Conservation (phyloP, 1,140 invertebrate genomes). For the Pissodes strobi region DNA sequence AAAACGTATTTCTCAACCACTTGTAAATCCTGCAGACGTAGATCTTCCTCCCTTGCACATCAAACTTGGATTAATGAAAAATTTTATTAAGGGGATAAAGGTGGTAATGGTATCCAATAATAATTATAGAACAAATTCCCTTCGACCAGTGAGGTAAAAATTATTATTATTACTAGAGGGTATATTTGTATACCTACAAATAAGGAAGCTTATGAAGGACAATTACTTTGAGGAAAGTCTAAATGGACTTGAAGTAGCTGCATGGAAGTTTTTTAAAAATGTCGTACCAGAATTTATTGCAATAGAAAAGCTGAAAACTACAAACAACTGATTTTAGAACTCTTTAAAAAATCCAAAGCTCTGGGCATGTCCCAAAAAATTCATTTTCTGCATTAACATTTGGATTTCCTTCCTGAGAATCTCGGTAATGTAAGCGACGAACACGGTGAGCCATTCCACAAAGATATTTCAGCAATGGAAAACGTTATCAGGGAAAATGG, state of each 20-base stretch:
- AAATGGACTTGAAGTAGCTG: too few relatives aligned
- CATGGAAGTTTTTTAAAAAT: too few relatives aligned
- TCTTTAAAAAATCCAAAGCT: background rate
- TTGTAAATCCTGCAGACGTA: slow-evolving; percentile 28
- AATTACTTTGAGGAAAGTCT: too few relatives aligned
- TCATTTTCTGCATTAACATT: slow-evolving; percentile 46
- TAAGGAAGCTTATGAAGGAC: slow-evolving; percentile 48
- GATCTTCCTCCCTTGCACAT: slow-evolving; percentile 51
- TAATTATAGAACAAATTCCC: slow-evolving; percentile 35
- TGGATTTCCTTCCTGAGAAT: slow-evolving; percentile 48
- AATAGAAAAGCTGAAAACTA: too few relatives aligned
- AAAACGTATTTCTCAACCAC: too few relatives aligned
- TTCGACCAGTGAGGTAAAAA: slow-evolving; percentile 38
- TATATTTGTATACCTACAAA: slow-evolving; percentile 47
- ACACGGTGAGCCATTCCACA: slow-evolving; percentile 46
- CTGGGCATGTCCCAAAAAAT: slow-evolving; percentile 42
- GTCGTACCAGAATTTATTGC: too few relatives aligned
- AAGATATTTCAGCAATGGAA: too few relatives aligned
- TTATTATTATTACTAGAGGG: too few relatives aligned
- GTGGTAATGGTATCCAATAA: slow-evolving; percentile 47
- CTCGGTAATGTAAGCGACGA: slow-evolving; percentile 42
- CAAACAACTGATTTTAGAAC: background rate
- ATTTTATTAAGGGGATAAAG: slow-evolving; percentile 54
- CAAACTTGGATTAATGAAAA: slow-evolving; percentile 54
- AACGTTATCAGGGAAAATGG: slow-evolving; percentile 4